Base-by-base conservation (phyloP, 2,113 vertebrate genomes). In the Hystrix cristata region DNA sequence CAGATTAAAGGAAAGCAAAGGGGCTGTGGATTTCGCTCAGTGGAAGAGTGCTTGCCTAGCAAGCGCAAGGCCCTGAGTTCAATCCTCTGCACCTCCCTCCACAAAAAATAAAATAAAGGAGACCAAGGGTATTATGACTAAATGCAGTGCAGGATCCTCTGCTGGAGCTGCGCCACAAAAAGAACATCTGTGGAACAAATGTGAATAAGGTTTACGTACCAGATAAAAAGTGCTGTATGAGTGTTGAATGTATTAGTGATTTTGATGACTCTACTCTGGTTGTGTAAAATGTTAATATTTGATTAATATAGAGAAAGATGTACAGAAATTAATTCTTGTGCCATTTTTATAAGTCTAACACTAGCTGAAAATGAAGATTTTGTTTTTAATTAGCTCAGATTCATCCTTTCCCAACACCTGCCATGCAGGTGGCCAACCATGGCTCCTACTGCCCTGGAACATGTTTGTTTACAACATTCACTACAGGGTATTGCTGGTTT, bases 331-430 rank as follows among this genome's bases (percentile, higher is more conserved):
- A 78, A 81, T 95, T 83, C 74, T 74, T 81, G 65, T 7, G 48
- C 57, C 94, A 64, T 34, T 81, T 87, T 34, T 62, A 2, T 31
- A 89, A 38, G 21, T 65, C 83, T 84, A 46, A 88, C 91, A 60
- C 31, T 46, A 91, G 43, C 59, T 65, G 18, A 91, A 82, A 82
- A 69, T 46, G 7, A 81, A 89, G 29, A 69, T 34, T 87, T 69
- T 57, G 34, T 38, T 90, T 87, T 72, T 62, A 90, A 81, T 86
- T 89, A 86, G 81, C 81, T 81, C 65, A 86, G 25, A 31, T 31
- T 55, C 43, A 67, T 74, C 53, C 55, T 83, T 57, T 76, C 29
- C 59, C 3, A 18, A 13, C 4, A 57, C 48, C n/a, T 64, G 79
- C 69, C 4, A 27, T 0, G 0, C 7, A 23, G 65, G 23, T 2